phyloP scores from a whole-genome alignment of 2,797 vertebrate species.

The Catharus ustulatus region DNA sequence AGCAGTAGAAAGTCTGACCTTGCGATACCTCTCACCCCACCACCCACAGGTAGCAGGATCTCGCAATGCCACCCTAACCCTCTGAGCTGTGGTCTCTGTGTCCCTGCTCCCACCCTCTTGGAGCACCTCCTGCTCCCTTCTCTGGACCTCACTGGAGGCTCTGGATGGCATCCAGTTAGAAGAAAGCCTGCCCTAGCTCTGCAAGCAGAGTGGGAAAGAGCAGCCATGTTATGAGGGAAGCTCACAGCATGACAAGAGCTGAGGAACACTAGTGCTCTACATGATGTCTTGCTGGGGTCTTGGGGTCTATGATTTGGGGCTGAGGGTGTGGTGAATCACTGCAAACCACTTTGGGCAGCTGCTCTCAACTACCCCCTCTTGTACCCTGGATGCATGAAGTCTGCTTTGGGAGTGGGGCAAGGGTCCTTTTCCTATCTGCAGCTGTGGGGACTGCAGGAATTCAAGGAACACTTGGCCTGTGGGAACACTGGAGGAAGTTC shows the following conservation, averaged over 20 bases:
- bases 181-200: neutral
- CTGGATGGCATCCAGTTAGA: conserved; percentile 18
- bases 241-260: neutral
- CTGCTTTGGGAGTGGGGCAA: neutral
- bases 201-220: neutral
- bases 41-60: neutral
- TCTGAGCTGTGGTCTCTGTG: neutral
- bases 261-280: neutral
- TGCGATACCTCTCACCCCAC: neutral
- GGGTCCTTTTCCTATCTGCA: neutral
- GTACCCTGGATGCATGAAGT: neutral
- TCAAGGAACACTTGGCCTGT: neutral
- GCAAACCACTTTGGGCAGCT: neutral
- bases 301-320: neutral
- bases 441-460: neutral
- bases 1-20: neutral
- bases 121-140: neutral
- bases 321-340: neutral
- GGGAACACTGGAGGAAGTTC: neutral
- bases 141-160: neutral
- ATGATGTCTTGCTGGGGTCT: neutral
- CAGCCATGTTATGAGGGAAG: neutral
- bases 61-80: neutral
- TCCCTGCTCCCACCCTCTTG: neutral
- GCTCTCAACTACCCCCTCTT: neutral